Evolutionary conservation across 2,888 invertebrate species (phyloP), one percentile per base, ranked within the genome.

Genomic region (Campoplex capitator): DNA sequence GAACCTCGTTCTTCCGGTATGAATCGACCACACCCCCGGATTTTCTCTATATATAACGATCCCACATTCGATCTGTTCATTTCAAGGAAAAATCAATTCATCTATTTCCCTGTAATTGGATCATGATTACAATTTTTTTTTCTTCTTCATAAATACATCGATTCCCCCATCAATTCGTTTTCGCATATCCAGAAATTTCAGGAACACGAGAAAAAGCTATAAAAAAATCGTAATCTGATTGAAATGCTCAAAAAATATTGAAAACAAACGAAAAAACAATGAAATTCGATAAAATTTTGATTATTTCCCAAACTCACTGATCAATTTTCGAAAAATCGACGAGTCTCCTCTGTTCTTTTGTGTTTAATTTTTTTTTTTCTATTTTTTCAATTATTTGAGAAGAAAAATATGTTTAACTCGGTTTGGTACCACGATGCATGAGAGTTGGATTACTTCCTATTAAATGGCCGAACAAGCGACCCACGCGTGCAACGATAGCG

Each of bases 381-480:
- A 48, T 13, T 48, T 48, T 13, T 48, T 48, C 3, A 48, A 48
- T 48, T 6, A 42, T 38, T 28, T 11, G 11, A 68, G 11, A 62
- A 73, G 45, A 32, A 80, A 67, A 28, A 74, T 83, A 74, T 83
- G 84, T 85, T 85, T 82, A 79, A 62, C 83, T 78, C 56, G 62
- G 65, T 45, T 54, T 51, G 67, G 62, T 79, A 71, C 62, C 35
- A 54, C 13, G 7, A 54, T 11, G 45, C 62, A 71, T 77, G 56
- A 42, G 11, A 70, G 75, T 82, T 56, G 65, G 71, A 83, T 84
- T 78, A 84, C 86, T 84, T 86, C 51, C 81, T 84, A 86, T 86
- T 84, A 86, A 88, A 86, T 84, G 83, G 51, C 67, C 84, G 86
- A 74, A 62, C 68, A 65, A 76, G 71, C 84, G 77, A 71, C 88